A percentile compares a stretch with the other conserved stretches of the same genome.
Evolutionary conservation across 1,140 invertebrate species (phyloP).

Genomic region (Listronotus bonariensis): DNA sequence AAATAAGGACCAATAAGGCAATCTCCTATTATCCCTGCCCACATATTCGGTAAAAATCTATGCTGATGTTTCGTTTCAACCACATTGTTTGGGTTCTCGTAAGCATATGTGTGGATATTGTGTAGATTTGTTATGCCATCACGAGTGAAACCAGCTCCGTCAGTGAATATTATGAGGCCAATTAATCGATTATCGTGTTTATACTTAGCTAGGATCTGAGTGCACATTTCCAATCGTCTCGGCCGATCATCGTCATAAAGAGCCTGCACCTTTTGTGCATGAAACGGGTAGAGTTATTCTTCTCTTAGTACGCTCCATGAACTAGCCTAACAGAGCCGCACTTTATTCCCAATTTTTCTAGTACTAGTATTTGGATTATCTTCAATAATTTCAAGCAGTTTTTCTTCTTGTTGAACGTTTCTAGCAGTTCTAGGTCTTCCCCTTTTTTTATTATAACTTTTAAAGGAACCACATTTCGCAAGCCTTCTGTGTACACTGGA

Average conservation of each 20-base stretch:
- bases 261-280: constrained; percentile 32
- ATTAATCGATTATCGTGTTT: no score
- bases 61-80: constrained; percentile 48
- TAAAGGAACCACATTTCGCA: neutral
- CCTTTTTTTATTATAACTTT: neutral
- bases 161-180: constrained; percentile 47
- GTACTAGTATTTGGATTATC: neutral
- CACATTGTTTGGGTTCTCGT: constrained; percentile 53
- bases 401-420: neutral
- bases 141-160: constrained; percentile 51
- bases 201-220: no score
- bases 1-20: constrained; percentile 51
- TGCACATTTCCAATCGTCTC: constrained; percentile 41
- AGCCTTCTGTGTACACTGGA: neutral
- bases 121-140: constrained; percentile 51
- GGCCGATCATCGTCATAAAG: constrained; percentile 19
- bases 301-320: constrained; percentile 13
- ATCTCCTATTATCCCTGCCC: constrained; percentile 49
- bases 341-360: neutral
- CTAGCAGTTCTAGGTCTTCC: neutral
- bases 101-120: constrained; percentile 52
- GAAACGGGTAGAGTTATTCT: constrained; percentile 21
- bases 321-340: neutral
- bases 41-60: constrained; percentile 43
- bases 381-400: neutral